Conservation (phyloP, 2,888 invertebrate genomes). For the Cetonia aurata region DNA sequence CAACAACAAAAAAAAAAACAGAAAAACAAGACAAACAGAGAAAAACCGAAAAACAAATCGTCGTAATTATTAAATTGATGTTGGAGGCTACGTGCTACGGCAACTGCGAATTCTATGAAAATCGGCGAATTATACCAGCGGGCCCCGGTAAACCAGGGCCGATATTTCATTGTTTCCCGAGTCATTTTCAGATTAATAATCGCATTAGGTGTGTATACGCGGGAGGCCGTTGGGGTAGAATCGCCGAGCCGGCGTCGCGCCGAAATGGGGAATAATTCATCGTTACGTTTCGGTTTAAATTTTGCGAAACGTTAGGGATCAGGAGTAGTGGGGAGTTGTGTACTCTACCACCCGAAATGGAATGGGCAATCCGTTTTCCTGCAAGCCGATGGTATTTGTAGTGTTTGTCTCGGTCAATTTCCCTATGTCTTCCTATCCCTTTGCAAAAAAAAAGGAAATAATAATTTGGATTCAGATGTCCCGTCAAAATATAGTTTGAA, state of each 20-base stretch:
- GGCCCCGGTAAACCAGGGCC: constrained; percentile 12
- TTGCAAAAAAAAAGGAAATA: too few relatives aligned
- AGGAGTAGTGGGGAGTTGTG: not conserved
- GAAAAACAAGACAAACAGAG: not conserved
- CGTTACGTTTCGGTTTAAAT: constrained; percentile 23
- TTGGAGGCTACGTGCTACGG: not conserved
- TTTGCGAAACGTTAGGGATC: not conserved
- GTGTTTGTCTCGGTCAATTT: too few relatives aligned
- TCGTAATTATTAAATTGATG: not conserved
- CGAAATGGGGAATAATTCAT: constrained; percentile 34
- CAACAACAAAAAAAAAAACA: too few relatives aligned
- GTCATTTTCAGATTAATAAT: constrained; percentile 40
- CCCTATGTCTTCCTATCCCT: too few relatives aligned
- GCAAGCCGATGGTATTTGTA: too few relatives aligned
- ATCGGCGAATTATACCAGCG: constrained; percentile 11
- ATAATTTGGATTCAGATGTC: too few relatives aligned
- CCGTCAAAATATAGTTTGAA: too few relatives aligned
- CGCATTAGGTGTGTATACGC: constrained; percentile 31
- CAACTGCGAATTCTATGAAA: not conserved
- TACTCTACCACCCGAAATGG: too few relatives aligned
- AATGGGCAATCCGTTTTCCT: too few relatives aligned
- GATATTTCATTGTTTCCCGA: constrained; percentile 35
- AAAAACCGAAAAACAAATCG: constrained; percentile 1
- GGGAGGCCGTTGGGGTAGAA: constrained; percentile 13
- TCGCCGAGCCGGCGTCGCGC: not conserved